These are phyloP conservation scores for Psettodes erumei DNA, from an alignment of 2,113 vertebrate genomes.

Conservation along the genomic window DNA sequence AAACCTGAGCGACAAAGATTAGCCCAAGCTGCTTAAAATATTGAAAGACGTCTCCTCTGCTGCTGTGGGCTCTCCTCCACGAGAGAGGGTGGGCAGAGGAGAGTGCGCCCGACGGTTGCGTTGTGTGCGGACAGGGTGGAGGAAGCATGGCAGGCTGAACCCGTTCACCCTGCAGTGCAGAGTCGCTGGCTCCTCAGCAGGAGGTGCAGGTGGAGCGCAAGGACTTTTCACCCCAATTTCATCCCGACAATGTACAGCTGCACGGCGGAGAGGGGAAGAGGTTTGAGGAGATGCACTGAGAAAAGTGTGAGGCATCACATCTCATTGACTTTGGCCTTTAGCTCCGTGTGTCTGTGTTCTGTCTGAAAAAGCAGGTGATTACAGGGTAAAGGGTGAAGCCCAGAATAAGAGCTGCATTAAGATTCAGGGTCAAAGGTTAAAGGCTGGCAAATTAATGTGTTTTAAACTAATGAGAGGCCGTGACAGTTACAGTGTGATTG, in stretches of 20 bases:
- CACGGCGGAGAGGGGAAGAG: constrained; percentile 21
- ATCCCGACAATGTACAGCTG: constrained; percentile 52
- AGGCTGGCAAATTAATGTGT: constrained; percentile 39
- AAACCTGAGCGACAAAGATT: constrained; percentile 76
- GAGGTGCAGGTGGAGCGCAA: constrained; percentile 32
- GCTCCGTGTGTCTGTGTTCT: constrained; percentile 13
- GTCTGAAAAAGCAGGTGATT: constrained; percentile 19
- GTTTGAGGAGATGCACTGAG: constrained; percentile 19
- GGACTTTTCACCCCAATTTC: constrained; percentile 74
- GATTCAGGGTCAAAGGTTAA: constrained; percentile 42
- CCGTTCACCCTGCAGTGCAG: constrained; percentile 61
- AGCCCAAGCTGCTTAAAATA: constrained; percentile 77
- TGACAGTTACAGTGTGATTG: constrained; percentile 13
- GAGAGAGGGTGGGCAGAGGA: constrained; percentile 48
- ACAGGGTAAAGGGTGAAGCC: constrained; percentile 32
- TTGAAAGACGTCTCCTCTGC: constrained; percentile 70
- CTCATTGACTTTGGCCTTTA: constrained; percentile 63
- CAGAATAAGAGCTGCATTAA: constrained; percentile 9
- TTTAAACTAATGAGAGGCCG: constrained; percentile 43
- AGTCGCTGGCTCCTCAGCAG: constrained; percentile 52
- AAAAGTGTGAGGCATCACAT: constrained; percentile 54
- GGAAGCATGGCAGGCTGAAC: constrained; percentile 61
- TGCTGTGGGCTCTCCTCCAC: constrained; percentile 62
- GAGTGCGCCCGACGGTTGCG: constrained; percentile 31
- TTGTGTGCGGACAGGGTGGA: constrained; percentile 46